These are phyloP conservation scores for Rhabditoides inermis DNA, from an alignment of 2,888 invertebrate genomes.

Conservation along the genomic window DNA sequence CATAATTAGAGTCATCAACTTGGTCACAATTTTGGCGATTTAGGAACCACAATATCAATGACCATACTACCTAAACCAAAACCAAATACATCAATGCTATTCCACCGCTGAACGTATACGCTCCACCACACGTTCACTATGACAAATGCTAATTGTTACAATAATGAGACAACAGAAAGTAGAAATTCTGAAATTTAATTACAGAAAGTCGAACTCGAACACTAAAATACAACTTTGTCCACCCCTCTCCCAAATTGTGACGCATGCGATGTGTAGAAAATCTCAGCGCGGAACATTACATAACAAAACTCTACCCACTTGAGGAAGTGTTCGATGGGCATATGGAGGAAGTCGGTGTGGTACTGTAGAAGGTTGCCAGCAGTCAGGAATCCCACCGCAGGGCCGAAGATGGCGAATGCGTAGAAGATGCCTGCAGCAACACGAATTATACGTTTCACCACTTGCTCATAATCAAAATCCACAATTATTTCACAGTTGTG, in stretches of 20 bases:
- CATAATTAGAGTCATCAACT: too few relatives aligned
- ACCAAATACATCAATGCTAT: too few relatives aligned
- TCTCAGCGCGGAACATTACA: not conserved
- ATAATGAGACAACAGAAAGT: not conserved
- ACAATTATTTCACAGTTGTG: not conserved
- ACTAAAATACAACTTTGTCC: too few relatives aligned
- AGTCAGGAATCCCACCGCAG: constrained; percentile 74
- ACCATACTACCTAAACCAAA: too few relatives aligned
- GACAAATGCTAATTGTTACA: not conserved
- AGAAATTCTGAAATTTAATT: too few relatives aligned
- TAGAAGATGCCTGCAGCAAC: constrained; percentile 63
- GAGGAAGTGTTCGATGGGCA: constrained; percentile 33
- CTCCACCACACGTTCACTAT: constrained; percentile 21
- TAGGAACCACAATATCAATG: too few relatives aligned
- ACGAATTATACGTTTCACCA: not conserved
- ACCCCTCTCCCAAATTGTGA: too few relatives aligned
- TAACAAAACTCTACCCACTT: constrained; percentile 11
- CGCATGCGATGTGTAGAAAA: too few relatives aligned
- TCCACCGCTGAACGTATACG: too few relatives aligned
- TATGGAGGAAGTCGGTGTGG: constrained; percentile 57
- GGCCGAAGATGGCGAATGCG: constrained; percentile 74
- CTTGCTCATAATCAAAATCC: not conserved
- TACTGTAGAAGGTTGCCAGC: constrained; percentile 72
- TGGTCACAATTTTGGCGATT: too few relatives aligned
- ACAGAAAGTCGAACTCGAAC: too few relatives aligned